Base-by-base conservation (phyloP, 2,113 vertebrate species). In the Arenaria interpres region DNA sequence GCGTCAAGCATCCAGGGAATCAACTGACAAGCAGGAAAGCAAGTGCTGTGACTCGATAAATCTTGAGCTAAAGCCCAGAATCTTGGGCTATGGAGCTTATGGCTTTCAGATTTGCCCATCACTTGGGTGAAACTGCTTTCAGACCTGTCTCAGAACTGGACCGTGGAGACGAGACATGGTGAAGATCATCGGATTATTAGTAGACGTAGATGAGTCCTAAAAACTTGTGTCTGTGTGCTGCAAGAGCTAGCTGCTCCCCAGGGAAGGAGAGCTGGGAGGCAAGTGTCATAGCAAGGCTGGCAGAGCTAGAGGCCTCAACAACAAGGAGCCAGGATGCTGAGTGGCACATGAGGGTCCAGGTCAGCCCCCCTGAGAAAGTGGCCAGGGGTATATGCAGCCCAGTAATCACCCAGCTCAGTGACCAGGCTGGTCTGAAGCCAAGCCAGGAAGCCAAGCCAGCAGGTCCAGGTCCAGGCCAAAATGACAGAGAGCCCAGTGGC, bases 1-100 rank as follows among this genome's bases (percentile, higher is more conserved):
- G 21, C 2, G 1, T 12, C 63, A 57, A 45, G 63, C 0, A 1
- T 4, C 13, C 1, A 2, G 41, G 15, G 18, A 16, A 41, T 33
- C 39, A 63, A 13, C 1, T 50, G 80, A 45, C 16, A 50, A 62
- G 53, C 9, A 37, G 35, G 35, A 79, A 8, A 10, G 24, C 27
- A 62, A 33, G 41, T n/a, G n/a, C 46, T 50, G 35, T 4, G 39
- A 50, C 24, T 64, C 41, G 15, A 7, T 60, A 48, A 56, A 68
- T 33, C 32, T 74, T 79, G 41, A 21, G 25, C 18, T 78, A 73
- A 83, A 53, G 63, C 8, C n/a, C 6, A 21, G 39, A 27, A 24
- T 7, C 7, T 43, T 27, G 27, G 56, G 22, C 32, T 62, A 4
- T 22, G 33, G 22, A 78, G 8, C 16, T 73, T 37, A 20, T 22